Evolutionary conservation across 2,113 vertebrate species (phyloP).

Genomic region (Xiphophorus couchianus): DNA sequence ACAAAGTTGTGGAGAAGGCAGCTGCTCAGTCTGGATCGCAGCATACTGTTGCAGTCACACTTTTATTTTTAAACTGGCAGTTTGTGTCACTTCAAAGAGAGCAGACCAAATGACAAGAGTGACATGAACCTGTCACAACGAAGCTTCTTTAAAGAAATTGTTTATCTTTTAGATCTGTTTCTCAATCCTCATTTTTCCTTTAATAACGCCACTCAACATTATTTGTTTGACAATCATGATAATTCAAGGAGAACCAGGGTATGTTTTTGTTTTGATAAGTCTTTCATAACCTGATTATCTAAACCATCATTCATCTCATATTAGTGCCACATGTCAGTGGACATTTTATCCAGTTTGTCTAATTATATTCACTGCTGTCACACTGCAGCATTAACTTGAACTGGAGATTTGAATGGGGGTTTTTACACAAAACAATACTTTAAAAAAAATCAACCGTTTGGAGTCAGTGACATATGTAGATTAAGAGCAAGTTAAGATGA

Average conservation of each 20-base stretch:
- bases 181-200: neutral
- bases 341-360: neutral
- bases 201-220: neutral
- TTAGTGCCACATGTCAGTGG: neutral
- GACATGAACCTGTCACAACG: constrained; percentile 15
- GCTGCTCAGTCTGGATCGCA: constrained; percentile 37
- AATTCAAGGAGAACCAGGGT: neutral
- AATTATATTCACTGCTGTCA: neutral
- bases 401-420: neutral
- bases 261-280: neutral
- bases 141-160: neutral
- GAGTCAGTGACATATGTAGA: neutral
- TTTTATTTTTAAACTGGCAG: constrained; percentile 65
- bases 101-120: neutral
- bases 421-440: neutral
- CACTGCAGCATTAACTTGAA: neutral
- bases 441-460: neutral
- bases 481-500: neutral
- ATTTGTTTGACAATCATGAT: neutral
- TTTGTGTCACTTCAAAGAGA: constrained; percentile 35
- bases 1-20: constrained; percentile 29
- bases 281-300: neutral
- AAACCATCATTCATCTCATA: neutral
- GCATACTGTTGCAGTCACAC: constrained; percentile 43
- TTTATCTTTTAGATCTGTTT: neutral